phyloP scores from a whole-genome alignment of 37 sponge, comb jelly and placozoan species.

The Beroe forskalii region DNA sequence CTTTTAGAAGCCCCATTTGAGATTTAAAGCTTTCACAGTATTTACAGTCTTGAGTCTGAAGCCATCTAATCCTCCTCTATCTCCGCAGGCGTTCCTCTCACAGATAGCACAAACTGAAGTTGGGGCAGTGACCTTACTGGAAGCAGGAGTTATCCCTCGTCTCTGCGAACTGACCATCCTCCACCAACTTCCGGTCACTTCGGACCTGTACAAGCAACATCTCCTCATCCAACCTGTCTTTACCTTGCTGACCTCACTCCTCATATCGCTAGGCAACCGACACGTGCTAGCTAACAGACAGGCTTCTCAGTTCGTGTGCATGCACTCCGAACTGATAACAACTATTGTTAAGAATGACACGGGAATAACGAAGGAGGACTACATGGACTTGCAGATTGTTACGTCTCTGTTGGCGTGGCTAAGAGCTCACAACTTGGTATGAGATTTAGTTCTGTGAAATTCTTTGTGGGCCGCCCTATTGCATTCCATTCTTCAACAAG shows the following conservation, averaged over 20 bases:
- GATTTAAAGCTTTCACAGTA: too few species aligned
- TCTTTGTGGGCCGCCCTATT: too few species aligned
- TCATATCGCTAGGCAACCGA: constrained; percentile 30
- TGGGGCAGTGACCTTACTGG: constrained; percentile 20
- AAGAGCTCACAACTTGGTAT: not conserved
- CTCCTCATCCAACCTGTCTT: constrained; percentile 56
- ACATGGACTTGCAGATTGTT: constrained; percentile 15
- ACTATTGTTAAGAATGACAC: not conserved
- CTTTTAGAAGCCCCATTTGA: too few species aligned
- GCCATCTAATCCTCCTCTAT: too few species aligned
- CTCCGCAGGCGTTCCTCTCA: constrained; percentile 17
- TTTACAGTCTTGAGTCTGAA: too few species aligned
- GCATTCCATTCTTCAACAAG: too few species aligned
- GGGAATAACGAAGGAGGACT: constrained; percentile 26
- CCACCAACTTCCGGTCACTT: constrained; percentile 39
- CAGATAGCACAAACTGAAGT: constrained; percentile 62
- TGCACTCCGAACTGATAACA: constrained; percentile 42
- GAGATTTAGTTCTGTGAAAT: too few species aligned
- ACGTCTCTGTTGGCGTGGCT: constrained; percentile 61
- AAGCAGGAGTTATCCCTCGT: constrained; percentile 17
- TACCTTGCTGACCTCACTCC: constrained; percentile 55
- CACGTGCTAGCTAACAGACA: constrained; percentile 40
- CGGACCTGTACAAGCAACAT: constrained; percentile 44
- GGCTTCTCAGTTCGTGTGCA: constrained; percentile 52
- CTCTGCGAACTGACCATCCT: constrained; percentile 47